A percentile compares a stretch with the other conserved stretches of the same genome.
These are phyloP conservation scores for Clitarchus hookeri DNA, from an alignment of 2,888 invertebrate genomes.

Conservation along the genomic window DNA sequence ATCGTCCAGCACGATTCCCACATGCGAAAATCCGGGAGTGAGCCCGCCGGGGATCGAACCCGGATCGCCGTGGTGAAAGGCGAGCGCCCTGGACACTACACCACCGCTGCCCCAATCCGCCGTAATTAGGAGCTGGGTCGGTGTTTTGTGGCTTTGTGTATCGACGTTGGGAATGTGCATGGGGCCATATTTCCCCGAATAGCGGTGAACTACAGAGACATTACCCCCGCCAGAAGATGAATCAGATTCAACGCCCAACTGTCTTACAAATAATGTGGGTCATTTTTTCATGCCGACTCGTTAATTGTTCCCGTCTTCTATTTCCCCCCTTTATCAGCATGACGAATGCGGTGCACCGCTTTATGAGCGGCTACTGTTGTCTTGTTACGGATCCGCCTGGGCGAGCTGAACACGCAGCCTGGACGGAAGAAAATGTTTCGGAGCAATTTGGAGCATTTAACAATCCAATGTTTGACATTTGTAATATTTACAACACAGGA, in stretches of 20 bases:
- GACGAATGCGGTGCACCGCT: not conserved
- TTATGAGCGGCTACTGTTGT: not conserved
- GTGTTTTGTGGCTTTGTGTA: not conserved
- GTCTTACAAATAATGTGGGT: not conserved
- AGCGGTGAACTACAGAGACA: not conserved
- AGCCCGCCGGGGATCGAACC: too few relatives aligned
- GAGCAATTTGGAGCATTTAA: not conserved
- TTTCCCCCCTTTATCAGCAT: not conserved
- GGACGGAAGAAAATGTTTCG: not conserved
- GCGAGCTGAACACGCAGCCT: not conserved
- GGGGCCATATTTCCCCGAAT: too few relatives aligned
- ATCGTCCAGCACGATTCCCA: too few relatives aligned
- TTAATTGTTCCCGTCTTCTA: not conserved
- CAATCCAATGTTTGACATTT: not conserved
- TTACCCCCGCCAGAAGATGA: not conserved
- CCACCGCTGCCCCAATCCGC: too few relatives aligned
- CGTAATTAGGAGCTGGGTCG: not conserved
- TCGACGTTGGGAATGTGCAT: too few relatives aligned
- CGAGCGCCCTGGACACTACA: too few relatives aligned
- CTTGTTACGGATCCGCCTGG: not conserved
- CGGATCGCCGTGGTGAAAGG: too few relatives aligned
- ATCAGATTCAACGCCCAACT: not conserved
- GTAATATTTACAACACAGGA: not conserved
- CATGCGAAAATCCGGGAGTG: too few relatives aligned
- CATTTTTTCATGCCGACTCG: not conserved